Conservation (phyloP, 2,113 vertebrate species). For the Empidonax alnorum region DNA sequence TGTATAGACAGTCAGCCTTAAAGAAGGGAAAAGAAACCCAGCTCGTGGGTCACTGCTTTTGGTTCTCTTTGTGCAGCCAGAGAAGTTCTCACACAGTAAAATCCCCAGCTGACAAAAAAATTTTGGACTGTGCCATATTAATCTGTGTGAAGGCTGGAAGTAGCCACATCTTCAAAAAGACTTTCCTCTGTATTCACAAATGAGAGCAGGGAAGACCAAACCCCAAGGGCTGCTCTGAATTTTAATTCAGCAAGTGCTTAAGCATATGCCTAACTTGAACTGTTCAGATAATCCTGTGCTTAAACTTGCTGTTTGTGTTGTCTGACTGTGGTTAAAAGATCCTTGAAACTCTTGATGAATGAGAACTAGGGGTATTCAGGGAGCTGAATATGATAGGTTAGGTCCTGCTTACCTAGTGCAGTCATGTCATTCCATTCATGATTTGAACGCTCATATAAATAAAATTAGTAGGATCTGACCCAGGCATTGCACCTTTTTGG, state of each 20-base stretch:
- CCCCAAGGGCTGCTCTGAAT: neutral
- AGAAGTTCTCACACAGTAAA: neutral
- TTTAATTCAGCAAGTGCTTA: neutral
- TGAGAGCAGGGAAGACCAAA: neutral
- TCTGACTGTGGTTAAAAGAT: neutral
- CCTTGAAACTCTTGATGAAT: neutral
- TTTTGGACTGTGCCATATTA: neutral
- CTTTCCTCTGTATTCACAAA: neutral
- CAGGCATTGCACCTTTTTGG: neutral
- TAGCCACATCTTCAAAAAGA: neutral
- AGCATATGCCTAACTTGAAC: neutral
- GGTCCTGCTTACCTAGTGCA: constrained; percentile 17
- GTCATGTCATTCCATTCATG: neutral
- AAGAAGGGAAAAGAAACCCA: neutral
- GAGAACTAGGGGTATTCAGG: neutral
- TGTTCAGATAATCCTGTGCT: neutral
- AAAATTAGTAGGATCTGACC: constrained; percentile 18
- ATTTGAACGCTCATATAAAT: neutral
- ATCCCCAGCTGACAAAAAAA: neutral
- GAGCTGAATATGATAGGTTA: neutral
- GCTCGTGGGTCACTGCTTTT: neutral
- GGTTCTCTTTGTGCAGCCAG: neutral
- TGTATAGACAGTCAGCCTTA: neutral
- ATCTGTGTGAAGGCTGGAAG: neutral
- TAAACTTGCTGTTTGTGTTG: constrained; percentile 1